Base-by-base conservation (phyloP, 2,888 invertebrate genomes). In the Campaea margaritaria region DNA sequence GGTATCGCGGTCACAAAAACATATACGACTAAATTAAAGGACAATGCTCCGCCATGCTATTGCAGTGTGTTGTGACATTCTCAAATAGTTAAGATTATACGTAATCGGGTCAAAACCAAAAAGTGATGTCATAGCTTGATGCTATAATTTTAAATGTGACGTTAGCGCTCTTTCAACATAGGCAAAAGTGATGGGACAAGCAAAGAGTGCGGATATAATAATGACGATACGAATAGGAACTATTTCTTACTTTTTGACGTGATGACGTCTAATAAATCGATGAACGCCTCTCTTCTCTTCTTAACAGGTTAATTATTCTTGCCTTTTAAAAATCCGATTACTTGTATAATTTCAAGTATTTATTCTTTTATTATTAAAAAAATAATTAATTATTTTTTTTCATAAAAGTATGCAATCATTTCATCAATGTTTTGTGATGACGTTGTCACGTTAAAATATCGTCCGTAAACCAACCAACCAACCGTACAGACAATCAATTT, bases 121-220 rank as follows among this genome's bases (percentile, higher is more conserved):
- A 51, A 68, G 84, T 91, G 91, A 91, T 89, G 88, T 91, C 91
- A 91, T 87, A 81, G 67, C 66, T 72, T 75, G 77, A 72, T 69
- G 75, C 75, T 82, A 74, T 86, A 88, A 89, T 87, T 90, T 90
- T 90, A 90, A 86, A 85, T 78, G 87, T 91, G 89, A 91, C 90
- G 89, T 85, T 71, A 69, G 7, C 73, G 67, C 68, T 78, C 74
- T 78, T 83, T 83, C 84, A 72, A 83, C 86, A 82, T 76, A 70
- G 71, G 78, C 78, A 75, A 75, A 77, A 74, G 81, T 77, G 61
- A 67, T 57, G 55, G 64, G 78, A 64, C 5, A 58, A 11, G 27
- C 12, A n/a, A 14, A 31, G 34, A 31, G 28, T 44, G 7, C 14
- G 13, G 14, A 7, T 31, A 10, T 10, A 21, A 12, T n/a, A 43